These are phyloP conservation scores for Cephalotes varians DNA, from an alignment of 2,888 invertebrate species.

Conservation along the genomic window DNA sequence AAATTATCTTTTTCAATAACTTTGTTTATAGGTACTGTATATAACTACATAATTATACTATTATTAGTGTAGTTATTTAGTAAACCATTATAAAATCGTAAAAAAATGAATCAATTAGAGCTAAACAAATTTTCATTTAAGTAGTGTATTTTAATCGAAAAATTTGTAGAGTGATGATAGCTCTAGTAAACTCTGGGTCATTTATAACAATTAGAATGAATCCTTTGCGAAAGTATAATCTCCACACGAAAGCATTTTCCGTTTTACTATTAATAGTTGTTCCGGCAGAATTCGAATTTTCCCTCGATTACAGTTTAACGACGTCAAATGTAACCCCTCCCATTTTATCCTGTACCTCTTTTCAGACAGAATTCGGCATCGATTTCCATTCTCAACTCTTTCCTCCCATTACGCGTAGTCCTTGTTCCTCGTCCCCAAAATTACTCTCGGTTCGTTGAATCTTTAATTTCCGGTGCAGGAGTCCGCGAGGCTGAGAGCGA, in stretches of 20 bases:
- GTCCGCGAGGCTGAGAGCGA: conserved; percentile 65
- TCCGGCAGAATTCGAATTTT: conserved; percentile 46
- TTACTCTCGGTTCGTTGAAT: conserved; percentile 82
- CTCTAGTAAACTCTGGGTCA: background rate
- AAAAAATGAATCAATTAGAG: background rate
- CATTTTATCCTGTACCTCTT: conserved; percentile 27
- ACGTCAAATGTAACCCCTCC: conserved; percentile 63
- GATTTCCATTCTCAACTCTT: conserved; percentile 79
- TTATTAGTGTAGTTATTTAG: background rate
- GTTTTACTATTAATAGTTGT: conserved; percentile 47
- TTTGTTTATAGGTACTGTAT: no score
- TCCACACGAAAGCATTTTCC: conserved; percentile 22
- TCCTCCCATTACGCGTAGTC: conserved; percentile 39
- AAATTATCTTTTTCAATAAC: background rate
- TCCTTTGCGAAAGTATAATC: conserved; percentile 27
- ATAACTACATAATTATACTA: no score
- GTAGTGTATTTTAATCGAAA: background rate
- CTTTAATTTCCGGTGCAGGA: conserved; percentile 82
- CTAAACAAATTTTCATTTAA: background rate
- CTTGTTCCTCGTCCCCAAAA: conserved; percentile 77
- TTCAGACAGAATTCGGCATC: conserved; percentile 68
- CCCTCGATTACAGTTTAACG: conserved; percentile 68
- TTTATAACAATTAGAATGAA: conserved; percentile 34
- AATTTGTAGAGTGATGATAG: background rate
- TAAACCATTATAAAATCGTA: background rate